Evolutionary conservation across 2,113 vertebrate genomes (phyloP).

Genomic region (Cheilinus undulatus): DNA sequence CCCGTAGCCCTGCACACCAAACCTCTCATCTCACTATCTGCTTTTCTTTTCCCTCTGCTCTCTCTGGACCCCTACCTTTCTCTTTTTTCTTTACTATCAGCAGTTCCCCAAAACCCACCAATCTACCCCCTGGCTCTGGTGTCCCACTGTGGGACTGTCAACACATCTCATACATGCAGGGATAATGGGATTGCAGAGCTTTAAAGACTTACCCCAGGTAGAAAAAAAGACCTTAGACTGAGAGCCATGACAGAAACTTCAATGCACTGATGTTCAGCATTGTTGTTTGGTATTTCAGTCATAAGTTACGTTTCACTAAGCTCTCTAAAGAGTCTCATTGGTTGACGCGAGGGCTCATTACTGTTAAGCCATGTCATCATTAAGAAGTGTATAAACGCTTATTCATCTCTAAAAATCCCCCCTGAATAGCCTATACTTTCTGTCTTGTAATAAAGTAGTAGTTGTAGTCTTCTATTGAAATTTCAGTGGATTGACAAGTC

Average conservation of each 20-base stretch:
- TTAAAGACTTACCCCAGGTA: constrained; percentile 28
- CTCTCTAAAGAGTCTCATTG: not conserved
- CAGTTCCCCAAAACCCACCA: not conserved
- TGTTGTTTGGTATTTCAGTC: constrained; percentile 32
- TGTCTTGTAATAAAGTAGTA: too few species aligned
- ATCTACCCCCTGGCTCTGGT: constrained; percentile 17
- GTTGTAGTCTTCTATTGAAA: too few species aligned
- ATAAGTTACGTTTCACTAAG: constrained; percentile 12
- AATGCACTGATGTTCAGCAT: constrained; percentile 16
- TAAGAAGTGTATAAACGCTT: not conserved
- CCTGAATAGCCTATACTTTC: not conserved
- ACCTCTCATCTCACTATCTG: constrained; percentile 59
- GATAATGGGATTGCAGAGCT: constrained; percentile 53
- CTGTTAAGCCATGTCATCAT: not conserved
- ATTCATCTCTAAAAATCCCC: too few species aligned
- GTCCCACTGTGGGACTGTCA: constrained; percentile 39
- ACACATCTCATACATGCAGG: constrained; percentile 50
- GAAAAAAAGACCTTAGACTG: not conserved
- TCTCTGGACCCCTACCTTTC: constrained; percentile 46
- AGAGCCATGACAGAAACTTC: not conserved
- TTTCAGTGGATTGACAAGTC: not conserved
- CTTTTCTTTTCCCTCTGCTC: constrained; percentile 48
- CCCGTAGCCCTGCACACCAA: constrained; percentile 40
- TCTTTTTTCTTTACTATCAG: constrained; percentile 36
- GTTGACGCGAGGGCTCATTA: constrained; percentile 2